These are phyloP conservation scores for Anhinga anhinga DNA, from an alignment of 2,113 vertebrate genomes.

Conservation along the genomic window DNA sequence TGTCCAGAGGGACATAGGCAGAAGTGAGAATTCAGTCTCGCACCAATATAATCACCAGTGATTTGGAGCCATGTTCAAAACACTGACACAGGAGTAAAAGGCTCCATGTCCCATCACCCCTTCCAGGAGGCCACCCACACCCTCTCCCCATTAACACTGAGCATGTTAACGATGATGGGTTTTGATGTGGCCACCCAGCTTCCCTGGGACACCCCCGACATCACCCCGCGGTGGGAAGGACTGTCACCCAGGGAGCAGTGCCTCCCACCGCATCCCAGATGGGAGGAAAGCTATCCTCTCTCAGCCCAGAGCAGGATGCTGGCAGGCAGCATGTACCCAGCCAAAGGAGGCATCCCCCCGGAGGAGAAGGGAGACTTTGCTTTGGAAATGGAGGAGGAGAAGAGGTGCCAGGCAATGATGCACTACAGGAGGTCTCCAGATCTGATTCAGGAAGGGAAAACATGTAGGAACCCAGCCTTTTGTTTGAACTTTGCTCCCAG, in stretches of 20 bases:
- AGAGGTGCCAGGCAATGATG: neutral
- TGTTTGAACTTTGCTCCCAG: neutral
- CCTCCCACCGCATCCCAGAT: neutral
- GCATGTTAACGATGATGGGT: rapidly evolving
- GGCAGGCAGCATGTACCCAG: neutral
- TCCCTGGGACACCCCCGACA: neutral
- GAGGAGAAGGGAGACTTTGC: neutral
- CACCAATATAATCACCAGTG: rapidly evolving
- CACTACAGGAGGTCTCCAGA: neutral
- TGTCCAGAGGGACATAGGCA: neutral
- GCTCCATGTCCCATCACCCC: neutral
- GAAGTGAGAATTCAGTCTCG: neutral
- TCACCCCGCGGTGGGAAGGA: neutral
- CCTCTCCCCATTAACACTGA: neutral
- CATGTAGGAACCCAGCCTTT: neutral
- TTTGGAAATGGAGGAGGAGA: neutral
- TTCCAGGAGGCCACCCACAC: neutral
- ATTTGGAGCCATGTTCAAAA: neutral
- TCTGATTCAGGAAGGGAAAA: neutral
- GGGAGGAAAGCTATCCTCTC: neutral
- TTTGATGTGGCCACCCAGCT: neutral
- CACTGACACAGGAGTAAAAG: neutral
- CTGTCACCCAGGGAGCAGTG: neutral
- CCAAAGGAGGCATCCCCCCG: neutral
- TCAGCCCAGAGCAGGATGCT: neutral